These are phyloP conservation scores for Actinia equina DNA, from an alignment of 64 coral and sea anemone genomes.

Conservation along the genomic window DNA sequence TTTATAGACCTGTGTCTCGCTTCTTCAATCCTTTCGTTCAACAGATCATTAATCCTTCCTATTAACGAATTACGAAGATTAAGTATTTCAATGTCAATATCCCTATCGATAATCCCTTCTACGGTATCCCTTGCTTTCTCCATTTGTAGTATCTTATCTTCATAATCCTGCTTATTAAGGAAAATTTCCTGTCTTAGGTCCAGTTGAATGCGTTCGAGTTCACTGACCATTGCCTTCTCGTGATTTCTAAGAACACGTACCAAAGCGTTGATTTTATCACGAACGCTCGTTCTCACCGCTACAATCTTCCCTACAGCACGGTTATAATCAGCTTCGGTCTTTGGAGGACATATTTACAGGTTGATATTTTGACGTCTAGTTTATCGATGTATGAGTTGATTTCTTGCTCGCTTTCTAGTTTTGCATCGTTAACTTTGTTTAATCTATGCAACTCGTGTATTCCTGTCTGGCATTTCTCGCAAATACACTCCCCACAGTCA, in stretches of 20 bases:
- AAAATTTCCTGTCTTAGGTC: conserved; percentile 59
- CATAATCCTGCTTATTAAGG: conserved; percentile 53
- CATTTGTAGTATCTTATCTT: conserved; percentile 67
- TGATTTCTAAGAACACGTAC: conserved; percentile 41
- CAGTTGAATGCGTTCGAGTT: conserved; percentile 60
- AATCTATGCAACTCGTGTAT: conserved; percentile 34
- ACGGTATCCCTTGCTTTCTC: conserved; percentile 47
- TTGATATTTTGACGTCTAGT: conserved; percentile 33
- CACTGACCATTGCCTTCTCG: conserved; percentile 45
- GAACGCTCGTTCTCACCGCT: conserved; percentile 29
- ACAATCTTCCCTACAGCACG: conserved; percentile 39
- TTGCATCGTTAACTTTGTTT: conserved; percentile 28
- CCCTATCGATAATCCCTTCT: conserved; percentile 55
- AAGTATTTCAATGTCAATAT: conserved; percentile 68
- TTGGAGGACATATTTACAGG: conserved; percentile 16
- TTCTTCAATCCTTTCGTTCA: conserved; percentile 25
- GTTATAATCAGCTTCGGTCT: conserved; percentile 44
- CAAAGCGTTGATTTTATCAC: conserved; percentile 35
- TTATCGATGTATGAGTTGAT: conserved; percentile 26
- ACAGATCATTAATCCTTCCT: conserved; percentile 47
- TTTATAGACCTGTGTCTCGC: conserved; percentile 26
- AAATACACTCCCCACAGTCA: conserved; percentile 54
- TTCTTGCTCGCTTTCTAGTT: conserved; percentile 24
- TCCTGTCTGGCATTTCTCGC: conserved; percentile 41
- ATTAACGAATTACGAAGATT: conserved; percentile 47